Conservation (phyloP, 2,888 invertebrate species). For the Rhopalosiphum nymphaeae region DNA sequence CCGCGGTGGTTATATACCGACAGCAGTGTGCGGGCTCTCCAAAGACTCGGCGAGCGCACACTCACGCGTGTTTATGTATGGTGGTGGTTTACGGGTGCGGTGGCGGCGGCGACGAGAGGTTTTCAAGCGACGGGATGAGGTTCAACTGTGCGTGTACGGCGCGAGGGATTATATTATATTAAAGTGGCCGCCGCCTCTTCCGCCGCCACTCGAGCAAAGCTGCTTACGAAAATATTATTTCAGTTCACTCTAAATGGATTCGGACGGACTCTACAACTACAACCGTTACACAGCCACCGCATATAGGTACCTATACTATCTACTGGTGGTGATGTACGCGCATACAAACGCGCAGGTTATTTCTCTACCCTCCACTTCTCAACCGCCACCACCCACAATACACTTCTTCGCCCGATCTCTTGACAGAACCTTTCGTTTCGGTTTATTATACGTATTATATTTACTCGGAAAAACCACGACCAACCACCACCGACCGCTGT, state of each 20-base stretch:
- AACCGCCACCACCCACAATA: not conserved
- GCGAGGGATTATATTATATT: conserved; percentile 64
- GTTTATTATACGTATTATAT: conserved; percentile 18
- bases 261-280: conserved; percentile 17
- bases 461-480: conserved; percentile 2
- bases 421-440: conserved; percentile 3
- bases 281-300: not conserved
- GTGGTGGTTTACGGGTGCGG: conserved; percentile 13
- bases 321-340: not conserved
- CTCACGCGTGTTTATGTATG: not conserved
- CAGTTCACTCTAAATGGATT: conserved; percentile 64
- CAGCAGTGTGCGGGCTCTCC: conserved; percentile 23
- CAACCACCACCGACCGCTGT: not conserved
- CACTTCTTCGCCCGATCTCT: not conserved
- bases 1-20: not conserved
- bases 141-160: not conserved
- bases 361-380: not conserved
- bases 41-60: not conserved
- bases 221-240: conserved; percentile 64
- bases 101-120: conserved; percentile 27
- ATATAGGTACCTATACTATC: not conserved
- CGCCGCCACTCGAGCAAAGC: conserved; percentile 59
- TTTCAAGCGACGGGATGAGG: conserved; percentile 18
- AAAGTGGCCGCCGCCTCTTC: conserved; percentile 40
- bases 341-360: not conserved